Base-by-base conservation (phyloP, 2,888 invertebrate genomes). In the Ichneumoninae sp. region DNA sequence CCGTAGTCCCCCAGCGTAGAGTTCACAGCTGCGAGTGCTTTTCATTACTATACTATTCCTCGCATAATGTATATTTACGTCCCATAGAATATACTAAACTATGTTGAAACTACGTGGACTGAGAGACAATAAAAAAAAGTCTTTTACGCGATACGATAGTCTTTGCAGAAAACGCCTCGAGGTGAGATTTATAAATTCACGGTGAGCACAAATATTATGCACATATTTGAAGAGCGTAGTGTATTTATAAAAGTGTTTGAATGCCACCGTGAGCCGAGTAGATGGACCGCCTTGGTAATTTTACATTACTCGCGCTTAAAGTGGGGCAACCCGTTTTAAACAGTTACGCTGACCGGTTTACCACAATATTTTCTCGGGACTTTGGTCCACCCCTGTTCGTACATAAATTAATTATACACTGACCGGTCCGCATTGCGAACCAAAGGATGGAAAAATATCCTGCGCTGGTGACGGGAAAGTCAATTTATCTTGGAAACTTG, bases 161-260 rank as follows among this genome's bases (percentile, higher is more conserved):
- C 65, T 81, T 79, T 75, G 78, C 81, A 70, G 84, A 50, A 79
- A 70, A 66, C 65, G 65, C 69, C 75, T 54, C 69, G 36, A 65
- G 77, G 68, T 84, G 65, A 78, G 69, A 85, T 78, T 78, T 71
- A 79, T 65, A 73, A 13, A 66, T 65, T 71, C 40, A 40, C 30
- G 65, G 57, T 52, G 54, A 79, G 52, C 70, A 36, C 26, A 66
- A 81, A 85, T 79, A 54, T 19, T 81, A 85, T 85, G 84, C 81
- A 75, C 84, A 85, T 85, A 85, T 85, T 85, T 81, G 78, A 85
- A 81, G 74, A 78, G 74, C 65, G 74, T 52, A 13, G 65, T 74
- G 80, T 63, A 74, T 81, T 85, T 75, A 63, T 85, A 78, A 84
- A 78, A 85, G 74, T 75, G 84, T 85, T 79, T 71, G 75, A 85